phyloP scores from a whole-genome alignment of 2,888 invertebrate species.

The Ceratothoa steindachneri region DNA sequence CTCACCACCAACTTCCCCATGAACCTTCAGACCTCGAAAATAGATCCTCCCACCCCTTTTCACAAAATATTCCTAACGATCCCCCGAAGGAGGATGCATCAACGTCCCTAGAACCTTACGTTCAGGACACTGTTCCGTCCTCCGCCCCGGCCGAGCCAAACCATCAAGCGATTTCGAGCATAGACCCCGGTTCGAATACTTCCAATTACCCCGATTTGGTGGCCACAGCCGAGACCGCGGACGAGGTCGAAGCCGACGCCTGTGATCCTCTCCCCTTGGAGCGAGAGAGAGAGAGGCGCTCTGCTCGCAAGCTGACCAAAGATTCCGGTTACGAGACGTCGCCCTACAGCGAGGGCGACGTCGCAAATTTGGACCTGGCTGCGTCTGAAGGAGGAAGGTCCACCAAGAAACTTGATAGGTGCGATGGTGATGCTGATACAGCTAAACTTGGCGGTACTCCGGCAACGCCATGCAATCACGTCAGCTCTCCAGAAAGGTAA shows the following conservation, averaged over 20 bases:
- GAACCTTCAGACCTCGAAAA: background rate
- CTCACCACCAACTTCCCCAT: background rate
- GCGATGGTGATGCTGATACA: background rate
- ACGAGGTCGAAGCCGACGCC: slow-evolving; percentile 13
- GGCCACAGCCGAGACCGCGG: background rate
- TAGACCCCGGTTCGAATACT: too few species aligned
- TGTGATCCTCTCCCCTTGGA: slow-evolving; percentile 11
- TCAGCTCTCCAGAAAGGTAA: background rate
- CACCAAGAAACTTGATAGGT: too few species aligned
- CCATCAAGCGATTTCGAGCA: too few species aligned
- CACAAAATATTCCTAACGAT: background rate
- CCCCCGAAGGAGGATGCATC: background rate
- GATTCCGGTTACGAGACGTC: slow-evolving; percentile 51
- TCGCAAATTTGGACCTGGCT: background rate
- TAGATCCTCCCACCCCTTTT: background rate
- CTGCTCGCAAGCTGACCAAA: slow-evolving; percentile 50
- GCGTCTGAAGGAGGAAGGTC: background rate
- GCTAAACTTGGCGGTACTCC: background rate
- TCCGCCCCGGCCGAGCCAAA: background rate
- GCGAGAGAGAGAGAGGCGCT: slow-evolving; percentile 48
- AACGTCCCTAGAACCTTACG: slow-evolving; percentile 13
- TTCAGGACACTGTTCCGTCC: background rate
- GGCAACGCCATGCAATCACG: background rate
- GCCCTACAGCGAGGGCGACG: background rate
- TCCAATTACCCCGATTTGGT: background rate